Base-by-base conservation (phyloP, 2,797 vertebrate genomes). In the Allobates femoralis region DNA sequence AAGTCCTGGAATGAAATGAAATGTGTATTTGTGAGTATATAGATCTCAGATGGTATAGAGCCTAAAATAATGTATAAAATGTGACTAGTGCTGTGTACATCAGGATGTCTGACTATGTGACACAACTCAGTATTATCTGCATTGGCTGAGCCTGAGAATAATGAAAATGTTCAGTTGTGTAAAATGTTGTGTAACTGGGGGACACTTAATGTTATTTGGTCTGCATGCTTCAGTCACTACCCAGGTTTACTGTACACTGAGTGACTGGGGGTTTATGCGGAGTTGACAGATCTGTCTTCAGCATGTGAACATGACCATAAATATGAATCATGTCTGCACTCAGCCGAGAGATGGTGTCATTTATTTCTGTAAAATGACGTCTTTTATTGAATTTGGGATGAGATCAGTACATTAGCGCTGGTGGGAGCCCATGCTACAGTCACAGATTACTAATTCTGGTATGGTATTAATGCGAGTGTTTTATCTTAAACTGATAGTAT, bases 281-380 rank as follows among this genome's bases (percentile, higher is more conserved):
- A 41, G 58, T 34, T 80, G 78, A 80, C 78, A 41, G 56, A 80
- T 46, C 58, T 78, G 55, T 58, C 76, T 64, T 14, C 34, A 79
- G 56, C 78, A 80, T 80, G 78, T 66, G 58, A 80, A 62, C 21
- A 37, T 80, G 30, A 28, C 60, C 37, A 80, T 80, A 80, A 80
- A 80, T 64, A 62, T 18, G 23, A 80, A 80, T 26, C 37, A 80
- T 50, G 50, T 18, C 55, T 56, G 32, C 15, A 5, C 75, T 34
- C 28, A 21, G 75, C 12, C 14, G 15, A 79, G 56, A 41, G 12
- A 50, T 64, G 34, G 56, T 62, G 58, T 80, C 78, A 62, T 80
- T 64, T 80, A 50, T 80, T 80, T 80, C 53, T 58, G 21, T 58
- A 12, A 58, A 58, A 58, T 78, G 55, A 2, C 37, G 11, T 23